These are phyloP conservation scores for Papilio machaon DNA, from an alignment of 1,140 invertebrate species.

Conservation along the genomic window DNA sequence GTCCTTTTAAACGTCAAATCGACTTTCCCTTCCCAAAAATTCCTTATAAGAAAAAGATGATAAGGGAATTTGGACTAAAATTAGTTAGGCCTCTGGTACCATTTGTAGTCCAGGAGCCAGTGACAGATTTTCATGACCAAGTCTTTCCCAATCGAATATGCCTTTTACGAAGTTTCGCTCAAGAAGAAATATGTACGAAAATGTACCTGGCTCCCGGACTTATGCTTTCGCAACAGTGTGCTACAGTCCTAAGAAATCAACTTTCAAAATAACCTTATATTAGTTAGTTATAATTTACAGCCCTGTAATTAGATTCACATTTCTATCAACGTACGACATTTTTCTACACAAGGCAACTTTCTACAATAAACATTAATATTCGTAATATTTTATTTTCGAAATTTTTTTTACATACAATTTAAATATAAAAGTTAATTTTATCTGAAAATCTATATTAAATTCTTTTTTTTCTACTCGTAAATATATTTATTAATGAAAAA, in stretches of 20 bases:
- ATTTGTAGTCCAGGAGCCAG: no score
- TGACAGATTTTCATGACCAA: no score
- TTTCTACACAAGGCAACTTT: slow-evolving; percentile 15
- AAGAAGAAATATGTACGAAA: no score
- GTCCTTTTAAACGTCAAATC: no score
- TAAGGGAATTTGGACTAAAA: no score
- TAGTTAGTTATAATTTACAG: slow-evolving; percentile 13
- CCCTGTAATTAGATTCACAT: slow-evolving; percentile 25
- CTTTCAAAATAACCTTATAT: neutral
- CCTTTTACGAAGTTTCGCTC: no score
- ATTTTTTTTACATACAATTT: neutral
- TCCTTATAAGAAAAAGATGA: no score
- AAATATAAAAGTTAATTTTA: neutral
- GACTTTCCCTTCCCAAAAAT: no score
- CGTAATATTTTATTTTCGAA: no score
- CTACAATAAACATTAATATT: neutral
- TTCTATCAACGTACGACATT: neutral
- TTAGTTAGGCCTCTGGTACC: no score
- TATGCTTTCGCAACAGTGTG: neutral
- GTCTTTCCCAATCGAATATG: no score
- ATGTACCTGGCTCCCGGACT: neutral
- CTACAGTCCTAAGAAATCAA: neutral
- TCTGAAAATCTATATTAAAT: neutral
- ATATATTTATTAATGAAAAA: neutral
- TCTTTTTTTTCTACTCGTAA: neutral